Conservation (phyloP, 2,888 invertebrate species). For the Anticlea derivata region DNA sequence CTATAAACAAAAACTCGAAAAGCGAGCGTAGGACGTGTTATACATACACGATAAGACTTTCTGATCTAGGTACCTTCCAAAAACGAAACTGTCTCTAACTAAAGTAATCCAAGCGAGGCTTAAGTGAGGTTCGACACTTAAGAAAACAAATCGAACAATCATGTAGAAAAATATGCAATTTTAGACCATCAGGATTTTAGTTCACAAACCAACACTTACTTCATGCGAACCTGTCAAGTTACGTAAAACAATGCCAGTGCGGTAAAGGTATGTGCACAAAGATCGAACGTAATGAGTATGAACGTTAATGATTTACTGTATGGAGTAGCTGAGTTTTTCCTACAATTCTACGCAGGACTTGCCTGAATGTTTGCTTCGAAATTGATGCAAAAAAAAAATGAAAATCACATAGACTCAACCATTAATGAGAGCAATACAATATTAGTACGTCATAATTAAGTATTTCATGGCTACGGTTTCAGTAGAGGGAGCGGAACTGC, state of each 20-base stretch:
- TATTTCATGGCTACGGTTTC: constrained; percentile 40
- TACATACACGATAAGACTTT: no score
- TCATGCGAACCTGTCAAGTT: not conserved
- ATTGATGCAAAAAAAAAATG: constrained; percentile 19
- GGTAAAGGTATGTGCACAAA: not conserved
- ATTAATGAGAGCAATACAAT: constrained; percentile 43
- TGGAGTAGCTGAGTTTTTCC: constrained; percentile 5
- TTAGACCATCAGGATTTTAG: no score
- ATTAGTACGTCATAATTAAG: constrained; percentile 58
- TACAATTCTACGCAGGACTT: constrained; percentile 18
- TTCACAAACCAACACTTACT: no score
- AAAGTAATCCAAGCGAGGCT: no score
- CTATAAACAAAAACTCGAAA: no score
- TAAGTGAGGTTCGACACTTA: no score
- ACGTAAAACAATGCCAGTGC: constrained; percentile 2
- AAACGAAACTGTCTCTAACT: no score
- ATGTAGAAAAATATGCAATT: no score
- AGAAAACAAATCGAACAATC: no score
- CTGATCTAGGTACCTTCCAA: no score
- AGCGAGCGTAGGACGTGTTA: no score
- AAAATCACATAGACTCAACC: constrained; percentile 19
- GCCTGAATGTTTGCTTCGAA: constrained; percentile 9
- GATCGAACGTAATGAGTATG: not conserved
- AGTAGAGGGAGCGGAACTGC: not conserved
- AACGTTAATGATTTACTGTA: not conserved